phyloP scores from a whole-genome alignment of 1,140 invertebrate species.

The Triops cancriformis region DNA sequence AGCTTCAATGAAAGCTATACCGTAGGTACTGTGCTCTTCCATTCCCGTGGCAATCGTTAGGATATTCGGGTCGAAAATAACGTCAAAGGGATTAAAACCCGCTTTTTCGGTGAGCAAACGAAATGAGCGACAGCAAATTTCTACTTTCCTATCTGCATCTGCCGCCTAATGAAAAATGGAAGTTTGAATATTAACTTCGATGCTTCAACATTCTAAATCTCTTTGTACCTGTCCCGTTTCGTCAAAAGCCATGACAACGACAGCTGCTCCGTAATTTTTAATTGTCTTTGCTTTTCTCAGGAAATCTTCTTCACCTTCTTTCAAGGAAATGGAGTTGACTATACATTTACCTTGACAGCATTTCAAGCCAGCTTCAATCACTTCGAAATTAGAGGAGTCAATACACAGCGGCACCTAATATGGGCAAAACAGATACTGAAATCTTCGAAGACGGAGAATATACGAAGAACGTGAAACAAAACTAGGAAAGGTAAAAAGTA shows the following conservation, averaged over 20 bases:
- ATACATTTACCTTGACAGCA: slow-evolving; percentile 53
- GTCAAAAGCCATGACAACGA: slow-evolving; percentile 51
- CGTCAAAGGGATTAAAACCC: slow-evolving; percentile 51
- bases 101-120: slow-evolving; percentile 46
- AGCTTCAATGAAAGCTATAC: slow-evolving; percentile 50
- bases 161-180: slow-evolving; percentile 40
- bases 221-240: slow-evolving; percentile 49
- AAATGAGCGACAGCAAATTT: slow-evolving; percentile 50
- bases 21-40: slow-evolving; percentile 53
- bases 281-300: slow-evolving; percentile 41
- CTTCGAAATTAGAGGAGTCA: slow-evolving; percentile 51
- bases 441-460: neutral
- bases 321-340: slow-evolving; percentile 51
- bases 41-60: slow-evolving; percentile 56
- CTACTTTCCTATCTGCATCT: slow-evolving; percentile 45
- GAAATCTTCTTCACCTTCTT: slow-evolving; percentile 52
- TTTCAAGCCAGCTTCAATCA: slow-evolving; percentile 50
- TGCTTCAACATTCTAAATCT: slow-evolving; percentile 42
- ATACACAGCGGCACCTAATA: slow-evolving; percentile 49
- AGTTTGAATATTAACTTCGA: slow-evolving; percentile 8
- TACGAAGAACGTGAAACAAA: neutral
- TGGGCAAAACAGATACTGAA: neutral
- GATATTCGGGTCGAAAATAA: slow-evolving; percentile 59
- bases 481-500: no score
- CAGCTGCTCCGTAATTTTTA: slow-evolving; percentile 50